These are phyloP conservation scores for Hapalemur alaotrensis DNA, from an alignment of 2,797 vertebrate genomes.

Conservation along the genomic window DNA sequence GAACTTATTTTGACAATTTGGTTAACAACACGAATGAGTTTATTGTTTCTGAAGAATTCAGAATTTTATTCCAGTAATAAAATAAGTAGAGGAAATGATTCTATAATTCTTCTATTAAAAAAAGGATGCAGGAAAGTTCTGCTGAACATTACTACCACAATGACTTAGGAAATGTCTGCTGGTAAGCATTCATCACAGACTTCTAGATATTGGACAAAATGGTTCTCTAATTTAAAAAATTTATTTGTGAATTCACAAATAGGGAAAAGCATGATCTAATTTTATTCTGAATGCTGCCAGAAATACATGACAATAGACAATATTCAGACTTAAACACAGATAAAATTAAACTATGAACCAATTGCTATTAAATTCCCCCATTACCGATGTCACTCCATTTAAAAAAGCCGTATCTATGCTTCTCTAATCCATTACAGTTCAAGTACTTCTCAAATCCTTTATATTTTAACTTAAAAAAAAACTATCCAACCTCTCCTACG, in stretches of 20 bases:
- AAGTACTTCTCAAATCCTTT: slow-evolving; percentile 32
- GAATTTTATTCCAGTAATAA: not conserved
- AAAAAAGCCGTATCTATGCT: not conserved
- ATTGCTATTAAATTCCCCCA: not conserved
- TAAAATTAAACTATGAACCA: slow-evolving; percentile 29
- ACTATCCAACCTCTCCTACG: not conserved
- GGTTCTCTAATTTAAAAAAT: not conserved
- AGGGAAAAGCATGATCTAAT: slow-evolving; percentile 20
- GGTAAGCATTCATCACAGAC: not conserved
- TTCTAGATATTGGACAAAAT: slow-evolving; percentile 28
- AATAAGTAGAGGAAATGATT: slow-evolving; percentile 37
- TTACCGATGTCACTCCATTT: not conserved
- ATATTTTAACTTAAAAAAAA: slow-evolving; percentile 19
- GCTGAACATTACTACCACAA: not conserved
- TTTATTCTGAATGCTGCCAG: slow-evolving; percentile 24
- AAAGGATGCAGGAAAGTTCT: not conserved
- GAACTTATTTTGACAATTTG: slow-evolving; percentile 32
- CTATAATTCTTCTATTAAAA: not conserved
- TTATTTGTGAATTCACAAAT: not conserved
- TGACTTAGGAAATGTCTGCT: not conserved
- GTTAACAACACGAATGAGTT: slow-evolving; percentile 20
- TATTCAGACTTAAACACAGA: slow-evolving; percentile 30
- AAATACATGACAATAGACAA: not conserved
- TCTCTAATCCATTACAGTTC: slow-evolving; percentile 30
- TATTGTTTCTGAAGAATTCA: slow-evolving; percentile 14